phyloP scores from a whole-genome alignment of 2,888 invertebrate genomes.

The Periphyllus acericola region DNA sequence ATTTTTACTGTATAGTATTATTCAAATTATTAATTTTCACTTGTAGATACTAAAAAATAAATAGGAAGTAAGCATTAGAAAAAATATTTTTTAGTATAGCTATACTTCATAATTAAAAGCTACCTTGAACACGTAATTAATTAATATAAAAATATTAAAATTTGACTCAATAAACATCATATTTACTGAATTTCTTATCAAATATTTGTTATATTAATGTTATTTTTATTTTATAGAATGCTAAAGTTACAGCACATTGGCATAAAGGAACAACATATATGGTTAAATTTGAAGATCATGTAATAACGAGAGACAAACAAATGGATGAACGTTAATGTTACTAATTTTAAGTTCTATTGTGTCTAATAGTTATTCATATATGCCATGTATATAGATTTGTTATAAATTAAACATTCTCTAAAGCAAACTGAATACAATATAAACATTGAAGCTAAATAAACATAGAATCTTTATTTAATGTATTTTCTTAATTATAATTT shows the following conservation, averaged over 20 bases:
- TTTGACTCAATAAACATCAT: neutral
- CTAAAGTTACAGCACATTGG: slow-evolving; percentile 98
- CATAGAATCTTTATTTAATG: slow-evolving; percentile 15
- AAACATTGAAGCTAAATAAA: neutral
- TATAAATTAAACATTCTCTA: slow-evolving; percentile 17
- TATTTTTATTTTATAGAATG: slow-evolving; percentile 78
- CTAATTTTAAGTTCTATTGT: slow-evolving; percentile 1
- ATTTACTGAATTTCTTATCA: slow-evolving; percentile 56
- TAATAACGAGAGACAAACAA: slow-evolving; percentile 89
- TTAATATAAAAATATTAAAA: slow-evolving; percentile 20
- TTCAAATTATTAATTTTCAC: too few species aligned
- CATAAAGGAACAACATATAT: slow-evolving; percentile 99
- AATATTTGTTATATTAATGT: slow-evolving; percentile 16
- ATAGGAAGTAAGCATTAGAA: too few species aligned
- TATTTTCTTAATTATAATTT: slow-evolving; percentile 35
- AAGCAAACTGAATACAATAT: slow-evolving; percentile 34
- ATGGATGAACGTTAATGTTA: slow-evolving; percentile 82
- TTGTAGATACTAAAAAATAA: too few species aligned
- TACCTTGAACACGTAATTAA: too few species aligned
- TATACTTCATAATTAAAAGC: too few species aligned
- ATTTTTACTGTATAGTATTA: too few species aligned
- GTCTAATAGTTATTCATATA: neutral
- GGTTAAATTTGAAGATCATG: slow-evolving; percentile 96
- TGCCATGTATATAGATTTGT: slow-evolving; percentile 18
- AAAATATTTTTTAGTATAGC: too few species aligned